These are phyloP conservation scores for Tetranychus piercei DNA, from an alignment of 2,888 invertebrate genomes.

Conservation along the genomic window DNA sequence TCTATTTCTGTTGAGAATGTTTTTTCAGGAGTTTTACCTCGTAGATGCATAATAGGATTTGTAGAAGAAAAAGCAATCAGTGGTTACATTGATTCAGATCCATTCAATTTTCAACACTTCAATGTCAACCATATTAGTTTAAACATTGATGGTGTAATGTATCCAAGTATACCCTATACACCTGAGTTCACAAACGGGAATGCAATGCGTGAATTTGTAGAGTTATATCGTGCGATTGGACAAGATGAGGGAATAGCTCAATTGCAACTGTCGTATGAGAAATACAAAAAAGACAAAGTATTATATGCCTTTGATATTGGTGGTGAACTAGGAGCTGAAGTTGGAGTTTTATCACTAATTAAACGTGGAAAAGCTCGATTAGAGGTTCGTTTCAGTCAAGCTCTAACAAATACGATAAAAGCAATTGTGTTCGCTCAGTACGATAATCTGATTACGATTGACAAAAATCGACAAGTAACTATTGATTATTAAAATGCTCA, in stretches of 20 bases:
- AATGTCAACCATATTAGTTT: background rate
- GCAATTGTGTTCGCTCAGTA: slow-evolving; percentile 10
- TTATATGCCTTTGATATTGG: background rate
- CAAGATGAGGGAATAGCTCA: background rate
- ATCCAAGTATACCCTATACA: slow-evolving; percentile 1
- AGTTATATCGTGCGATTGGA: background rate
- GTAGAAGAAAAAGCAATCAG: slow-evolving; percentile 25
- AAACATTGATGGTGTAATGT: background rate
- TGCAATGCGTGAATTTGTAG: background rate
- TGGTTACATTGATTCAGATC: slow-evolving; percentile 22
- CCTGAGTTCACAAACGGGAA: background rate
- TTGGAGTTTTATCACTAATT: background rate
- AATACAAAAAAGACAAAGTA: background rate
- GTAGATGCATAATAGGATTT: slow-evolving; percentile 29
- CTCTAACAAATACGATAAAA: background rate
- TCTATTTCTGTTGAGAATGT: slow-evolving; percentile 30
- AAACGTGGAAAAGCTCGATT: background rate
- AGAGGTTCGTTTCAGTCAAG: background rate
- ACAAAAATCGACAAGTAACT: background rate
- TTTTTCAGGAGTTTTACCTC: slow-evolving; percentile 29
- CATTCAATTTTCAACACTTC: slow-evolving; percentile 1
- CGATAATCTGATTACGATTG: slow-evolving; percentile 8
- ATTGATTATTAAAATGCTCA: background rate
- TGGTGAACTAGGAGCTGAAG: background rate
- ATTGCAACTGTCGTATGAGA: background rate